Conservation (phyloP, 2,888 invertebrate genomes). For the Sacculina carcini region DNA sequence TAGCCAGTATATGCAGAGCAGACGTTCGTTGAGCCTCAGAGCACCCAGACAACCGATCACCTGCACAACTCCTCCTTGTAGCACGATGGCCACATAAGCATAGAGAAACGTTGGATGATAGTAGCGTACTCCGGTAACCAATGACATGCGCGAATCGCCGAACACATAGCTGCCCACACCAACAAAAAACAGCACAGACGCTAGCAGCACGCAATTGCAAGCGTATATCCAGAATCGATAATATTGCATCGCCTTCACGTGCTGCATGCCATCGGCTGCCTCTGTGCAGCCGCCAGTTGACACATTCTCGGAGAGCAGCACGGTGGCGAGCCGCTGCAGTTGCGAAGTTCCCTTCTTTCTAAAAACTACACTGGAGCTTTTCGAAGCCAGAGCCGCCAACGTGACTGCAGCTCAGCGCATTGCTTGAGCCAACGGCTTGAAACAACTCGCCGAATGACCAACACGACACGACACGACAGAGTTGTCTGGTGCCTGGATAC, state of each 20-base stretch:
- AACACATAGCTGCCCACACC: conserved; percentile 34
- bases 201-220: conserved; percentile 62
- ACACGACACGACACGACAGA: too few species aligned
- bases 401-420: too few species aligned
- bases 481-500: too few species aligned
- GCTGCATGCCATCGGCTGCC: conserved; percentile 13
- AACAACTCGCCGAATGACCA: too few species aligned
- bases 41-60: conserved; percentile 52
- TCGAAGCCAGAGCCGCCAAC: too few species aligned
- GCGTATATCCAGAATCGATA: conserved; percentile 64
- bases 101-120: conserved; percentile 58
- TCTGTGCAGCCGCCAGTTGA: conserved; percentile 9
- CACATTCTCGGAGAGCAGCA: too few species aligned
- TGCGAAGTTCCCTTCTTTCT: too few species aligned
- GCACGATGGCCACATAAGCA: conserved; percentile 51
- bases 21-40: conserved; percentile 44
- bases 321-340: too few species aligned
- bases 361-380: too few species aligned
- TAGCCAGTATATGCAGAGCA: conserved; percentile 60
- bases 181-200: conserved; percentile 52
- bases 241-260: conserved; percentile 20
- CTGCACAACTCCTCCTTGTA: conserved; percentile 37
- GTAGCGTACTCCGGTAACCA: conserved; percentile 16
- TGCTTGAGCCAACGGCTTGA: too few species aligned
- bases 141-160: conserved; percentile 20